These are phyloP conservation scores for Drosophila siamana DNA, from an alignment of 2,888 invertebrate species.

Conservation along the genomic window DNA sequence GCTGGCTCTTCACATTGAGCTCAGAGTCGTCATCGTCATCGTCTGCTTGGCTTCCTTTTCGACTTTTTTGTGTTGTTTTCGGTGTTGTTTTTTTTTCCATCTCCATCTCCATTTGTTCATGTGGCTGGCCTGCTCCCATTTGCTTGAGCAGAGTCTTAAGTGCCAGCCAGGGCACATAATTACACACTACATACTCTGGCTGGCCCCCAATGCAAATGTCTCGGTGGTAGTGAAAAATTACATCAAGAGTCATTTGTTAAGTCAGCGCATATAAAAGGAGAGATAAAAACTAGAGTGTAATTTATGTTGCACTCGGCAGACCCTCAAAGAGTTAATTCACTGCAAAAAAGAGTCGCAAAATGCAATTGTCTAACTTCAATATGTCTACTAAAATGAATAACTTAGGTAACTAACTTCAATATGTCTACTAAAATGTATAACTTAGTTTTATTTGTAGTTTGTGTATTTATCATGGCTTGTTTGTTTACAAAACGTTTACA, in stretches of 20 bases:
- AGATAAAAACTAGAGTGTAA: slow-evolving; percentile 24
- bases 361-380: too few species aligned
- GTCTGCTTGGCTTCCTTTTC: slow-evolving; percentile 57
- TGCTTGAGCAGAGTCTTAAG: slow-evolving; percentile 67
- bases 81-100: slow-evolving; percentile 6
- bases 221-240: slow-evolving; percentile 55
- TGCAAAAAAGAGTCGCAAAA: neutral
- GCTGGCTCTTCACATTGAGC: slow-evolving; percentile 16
- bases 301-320: slow-evolving; percentile 35
- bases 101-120: slow-evolving; percentile 21
- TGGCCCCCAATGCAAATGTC: slow-evolving; percentile 46
- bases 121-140: slow-evolving; percentile 65
- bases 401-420: too few species aligned
- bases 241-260: slow-evolving; percentile 42
- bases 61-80: slow-evolving; percentile 2
- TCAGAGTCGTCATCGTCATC: slow-evolving; percentile 32
- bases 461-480: too few species aligned
- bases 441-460: too few species aligned
- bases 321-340: slow-evolving; percentile 13
- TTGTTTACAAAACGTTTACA: neutral
- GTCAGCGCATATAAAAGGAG: slow-evolving; percentile 33
- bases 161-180: slow-evolving; percentile 63
- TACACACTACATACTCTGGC: slow-evolving; percentile 52
- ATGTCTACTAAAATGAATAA: too few species aligned
- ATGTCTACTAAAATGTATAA: too few species aligned